These are phyloP conservation scores for Euura lappo DNA, from an alignment of 1,140 invertebrate species.

Conservation along the genomic window DNA sequence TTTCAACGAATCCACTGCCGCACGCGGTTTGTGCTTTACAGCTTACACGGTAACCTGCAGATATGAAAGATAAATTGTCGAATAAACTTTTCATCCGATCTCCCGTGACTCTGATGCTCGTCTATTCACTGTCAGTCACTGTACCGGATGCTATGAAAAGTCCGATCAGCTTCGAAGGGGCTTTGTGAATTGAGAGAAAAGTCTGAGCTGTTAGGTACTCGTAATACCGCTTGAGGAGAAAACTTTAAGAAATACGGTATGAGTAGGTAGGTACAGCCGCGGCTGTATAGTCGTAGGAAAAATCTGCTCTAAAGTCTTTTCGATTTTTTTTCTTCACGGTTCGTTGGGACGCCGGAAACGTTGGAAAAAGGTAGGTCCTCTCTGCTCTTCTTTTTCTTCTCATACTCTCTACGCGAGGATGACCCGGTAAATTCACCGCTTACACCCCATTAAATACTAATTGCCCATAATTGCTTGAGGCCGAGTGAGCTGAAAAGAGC, in stretches of 20 bases:
- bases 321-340: background rate
- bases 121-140: too few species aligned
- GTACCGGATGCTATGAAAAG: too few species aligned
- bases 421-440: slow-evolving; percentile 1
- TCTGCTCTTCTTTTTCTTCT: too few species aligned
- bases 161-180: too few species aligned
- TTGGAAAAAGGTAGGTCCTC: too few species aligned
- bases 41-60: too few species aligned
- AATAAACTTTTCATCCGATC: too few species aligned
- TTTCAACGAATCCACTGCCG: too few species aligned
- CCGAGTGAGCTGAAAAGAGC: background rate
- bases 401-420: background rate
- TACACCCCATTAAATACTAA: background rate
- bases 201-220: background rate
- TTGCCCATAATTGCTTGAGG: background rate
- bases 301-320: background rate
- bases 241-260: background rate
- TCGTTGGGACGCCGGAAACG: background rate
- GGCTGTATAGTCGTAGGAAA: background rate
- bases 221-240: background rate
- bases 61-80: too few species aligned
- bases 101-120: too few species aligned
- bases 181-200: too few species aligned
- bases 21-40: too few species aligned
- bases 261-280: background rate